Conservation (phyloP, 2,888 invertebrate genomes). For the Amphipyra tragopoginis region DNA sequence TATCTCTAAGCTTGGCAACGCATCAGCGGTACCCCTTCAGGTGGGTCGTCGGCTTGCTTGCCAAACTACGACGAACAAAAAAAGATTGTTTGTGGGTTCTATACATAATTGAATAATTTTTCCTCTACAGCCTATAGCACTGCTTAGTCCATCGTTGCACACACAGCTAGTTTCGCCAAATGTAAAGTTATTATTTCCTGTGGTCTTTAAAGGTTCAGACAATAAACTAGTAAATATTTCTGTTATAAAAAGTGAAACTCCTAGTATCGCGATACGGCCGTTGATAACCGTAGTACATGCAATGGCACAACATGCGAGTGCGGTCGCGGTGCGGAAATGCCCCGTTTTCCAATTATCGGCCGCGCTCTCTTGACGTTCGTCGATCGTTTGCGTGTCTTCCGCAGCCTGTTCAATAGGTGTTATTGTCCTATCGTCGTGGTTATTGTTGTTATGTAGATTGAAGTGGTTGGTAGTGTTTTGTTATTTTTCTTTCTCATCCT, state of each 20-base stretch:
- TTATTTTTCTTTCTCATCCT: too few species aligned
- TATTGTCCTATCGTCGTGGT: background rate
- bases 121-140: too few species aligned
- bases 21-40: too few species aligned
- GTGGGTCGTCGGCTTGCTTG: too few species aligned
- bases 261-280: slow-evolving; percentile 15
- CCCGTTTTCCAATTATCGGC: slow-evolving; percentile 48
- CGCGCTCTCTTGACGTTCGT: slow-evolving; percentile 31
- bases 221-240: background rate
- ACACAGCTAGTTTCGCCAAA: too few species aligned
- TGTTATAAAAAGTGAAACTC: slow-evolving; percentile 43
- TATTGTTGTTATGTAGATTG: background rate
- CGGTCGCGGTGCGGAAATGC: slow-evolving; percentile 41
- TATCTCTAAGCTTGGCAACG: too few species aligned
- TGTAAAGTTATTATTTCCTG: too few species aligned
- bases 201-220: too few species aligned
- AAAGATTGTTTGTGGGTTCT: too few species aligned
- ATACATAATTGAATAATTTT: too few species aligned
- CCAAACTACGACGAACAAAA: too few species aligned
- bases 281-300: slow-evolving; percentile 38
- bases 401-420: background rate
- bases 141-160: too few species aligned
- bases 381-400: slow-evolving; percentile 48
- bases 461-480: background rate
- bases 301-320: slow-evolving; percentile 26